A percentile compares a stretch with the other conserved stretches of the same genome.
Evolutionary conservation across 2,797 vertebrate species (phyloP).

Genomic region (Tachyglossus aculeatus): DNA sequence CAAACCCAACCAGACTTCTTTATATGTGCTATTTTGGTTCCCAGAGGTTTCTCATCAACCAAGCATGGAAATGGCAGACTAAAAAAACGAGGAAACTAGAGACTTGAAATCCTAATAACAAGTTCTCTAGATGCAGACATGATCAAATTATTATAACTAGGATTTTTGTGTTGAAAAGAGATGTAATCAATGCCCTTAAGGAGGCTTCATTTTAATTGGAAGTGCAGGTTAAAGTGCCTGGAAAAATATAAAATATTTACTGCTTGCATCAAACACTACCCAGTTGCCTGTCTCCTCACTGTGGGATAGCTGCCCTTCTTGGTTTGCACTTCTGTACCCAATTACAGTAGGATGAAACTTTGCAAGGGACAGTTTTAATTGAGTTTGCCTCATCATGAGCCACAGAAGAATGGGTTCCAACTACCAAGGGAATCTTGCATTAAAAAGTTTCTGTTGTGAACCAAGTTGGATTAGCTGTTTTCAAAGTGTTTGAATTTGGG

Average conservation of each 20-base stretch:
- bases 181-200: not conserved
- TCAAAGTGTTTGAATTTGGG: too few species aligned
- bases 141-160: too few species aligned
- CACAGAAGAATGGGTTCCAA: not conserved
- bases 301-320: not conserved
- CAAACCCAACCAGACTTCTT: too few species aligned
- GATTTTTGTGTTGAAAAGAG: too few species aligned
- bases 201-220: not conserved
- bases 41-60: too few species aligned
- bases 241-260: conserved; percentile 11
- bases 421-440: not conserved
- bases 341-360: not conserved
- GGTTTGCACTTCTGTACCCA: not conserved
- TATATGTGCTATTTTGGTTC: too few species aligned
- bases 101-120: not conserved
- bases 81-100: not conserved
- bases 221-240: not conserved
- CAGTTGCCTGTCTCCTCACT: not conserved
- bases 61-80: too few species aligned
- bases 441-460: too few species aligned
- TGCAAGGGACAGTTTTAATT: not conserved
- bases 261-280: not conserved
- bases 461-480: too few species aligned
- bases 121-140: not conserved
- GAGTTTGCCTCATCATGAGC: not conserved